phyloP scores from a whole-genome alignment of 2,113 vertebrate species.

The Rafetus swinhoei region DNA sequence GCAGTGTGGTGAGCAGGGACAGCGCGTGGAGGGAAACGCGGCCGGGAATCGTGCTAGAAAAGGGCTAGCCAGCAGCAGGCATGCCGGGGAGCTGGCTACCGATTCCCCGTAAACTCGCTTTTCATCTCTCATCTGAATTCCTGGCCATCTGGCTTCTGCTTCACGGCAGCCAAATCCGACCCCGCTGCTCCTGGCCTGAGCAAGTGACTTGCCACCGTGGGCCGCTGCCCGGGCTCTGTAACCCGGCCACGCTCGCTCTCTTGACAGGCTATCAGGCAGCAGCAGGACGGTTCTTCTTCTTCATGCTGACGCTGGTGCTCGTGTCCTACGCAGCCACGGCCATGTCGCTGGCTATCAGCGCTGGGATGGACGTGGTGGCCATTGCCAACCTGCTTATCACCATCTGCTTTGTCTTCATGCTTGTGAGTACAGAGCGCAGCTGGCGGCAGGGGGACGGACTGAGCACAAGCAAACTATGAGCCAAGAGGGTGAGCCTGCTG shows the following conservation, averaged over 20 bases:
- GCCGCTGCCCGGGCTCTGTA: neutral
- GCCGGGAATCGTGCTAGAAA: neutral
- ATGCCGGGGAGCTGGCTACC: neutral
- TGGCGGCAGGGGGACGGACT: neutral
- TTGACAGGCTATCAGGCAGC: constrained; percentile 65
- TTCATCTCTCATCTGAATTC: neutral
- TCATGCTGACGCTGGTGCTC: constrained; percentile 59
- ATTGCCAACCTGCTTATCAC: constrained; percentile 74
- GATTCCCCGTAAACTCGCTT: neutral
- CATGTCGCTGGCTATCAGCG: constrained; percentile 74
- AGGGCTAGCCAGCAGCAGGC: neutral
- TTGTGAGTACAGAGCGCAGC: constrained; percentile 42
- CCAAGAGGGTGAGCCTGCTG: too few relatives aligned
- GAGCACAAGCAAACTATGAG: neutral
- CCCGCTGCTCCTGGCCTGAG: neutral
- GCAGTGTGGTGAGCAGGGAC: neutral
- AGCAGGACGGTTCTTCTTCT: constrained; percentile 67
- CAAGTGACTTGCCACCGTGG: neutral
- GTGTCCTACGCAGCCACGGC: constrained; percentile 72
- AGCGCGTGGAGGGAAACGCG: neutral
- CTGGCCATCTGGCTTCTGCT: neutral
- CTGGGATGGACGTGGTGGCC: constrained; percentile 73
- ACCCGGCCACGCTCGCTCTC: neutral
- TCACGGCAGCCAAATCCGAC: neutral
- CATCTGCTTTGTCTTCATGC: constrained; percentile 75